phyloP scores from a whole-genome alignment of 2,797 vertebrate genomes.

The Arremon aurantiirostris region DNA sequence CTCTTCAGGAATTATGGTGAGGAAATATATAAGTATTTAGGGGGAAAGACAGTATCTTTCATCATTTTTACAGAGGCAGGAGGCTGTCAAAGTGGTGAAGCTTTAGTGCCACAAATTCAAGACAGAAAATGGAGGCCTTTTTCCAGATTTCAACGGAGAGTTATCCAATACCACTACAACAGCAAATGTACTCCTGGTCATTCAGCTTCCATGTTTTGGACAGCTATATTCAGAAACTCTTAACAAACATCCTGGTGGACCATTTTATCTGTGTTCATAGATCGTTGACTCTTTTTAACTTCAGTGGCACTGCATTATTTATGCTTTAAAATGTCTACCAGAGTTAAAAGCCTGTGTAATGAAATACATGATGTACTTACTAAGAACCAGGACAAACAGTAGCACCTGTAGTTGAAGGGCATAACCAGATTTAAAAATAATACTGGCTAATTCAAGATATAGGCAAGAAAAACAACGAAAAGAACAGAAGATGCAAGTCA shows the following conservation, averaged over 20 bases:
- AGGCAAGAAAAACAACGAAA: not conserved
- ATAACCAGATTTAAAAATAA: conserved; percentile 5
- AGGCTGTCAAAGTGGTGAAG: not conserved
- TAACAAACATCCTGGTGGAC: not conserved
- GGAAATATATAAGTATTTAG: not conserved
- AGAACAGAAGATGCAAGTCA: conserved; percentile 12
- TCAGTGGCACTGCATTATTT: not conserved
- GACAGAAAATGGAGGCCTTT: not conserved
- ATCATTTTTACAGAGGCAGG: not conserved
- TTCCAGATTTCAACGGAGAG: not conserved
- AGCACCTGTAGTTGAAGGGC: not conserved
- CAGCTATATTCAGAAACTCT: not conserved
- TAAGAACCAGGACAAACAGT: not conserved
- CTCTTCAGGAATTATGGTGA: not conserved
- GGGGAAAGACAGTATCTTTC: not conserved
- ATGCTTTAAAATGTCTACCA: not conserved
- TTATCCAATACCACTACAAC: not conserved
- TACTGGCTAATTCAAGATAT: not conserved
- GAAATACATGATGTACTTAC: not conserved
- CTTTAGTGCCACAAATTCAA: not conserved
- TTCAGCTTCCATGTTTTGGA: not conserved
- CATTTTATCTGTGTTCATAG: not conserved
- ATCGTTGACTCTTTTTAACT: not conserved
- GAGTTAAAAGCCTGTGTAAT: not conserved
- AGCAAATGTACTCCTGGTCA: not conserved